Percentiles rank a stretch among this genome's conserved stretches.
These are phyloP conservation scores for Anoplius nigerrimus DNA, from an alignment of 2,888 invertebrate genomes.

Conservation along the genomic window DNA sequence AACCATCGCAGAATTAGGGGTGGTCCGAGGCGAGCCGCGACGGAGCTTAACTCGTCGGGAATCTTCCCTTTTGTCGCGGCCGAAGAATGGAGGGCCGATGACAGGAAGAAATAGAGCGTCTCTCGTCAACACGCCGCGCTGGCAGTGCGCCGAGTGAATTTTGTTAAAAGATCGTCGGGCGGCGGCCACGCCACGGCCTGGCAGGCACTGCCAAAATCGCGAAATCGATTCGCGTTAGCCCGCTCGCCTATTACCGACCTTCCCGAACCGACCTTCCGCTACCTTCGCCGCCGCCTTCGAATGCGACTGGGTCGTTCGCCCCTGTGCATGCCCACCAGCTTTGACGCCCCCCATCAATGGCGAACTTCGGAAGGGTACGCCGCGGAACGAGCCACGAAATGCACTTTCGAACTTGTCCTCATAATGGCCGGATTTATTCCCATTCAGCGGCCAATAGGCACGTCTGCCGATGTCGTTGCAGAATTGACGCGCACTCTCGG, in stretches of 20 bases:
- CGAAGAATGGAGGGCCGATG: slow-evolving; percentile 18
- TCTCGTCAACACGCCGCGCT: slow-evolving; percentile 43
- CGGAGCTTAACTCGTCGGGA: too few species aligned
- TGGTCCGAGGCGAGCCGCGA: too few species aligned
- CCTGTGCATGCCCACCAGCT: too few species aligned
- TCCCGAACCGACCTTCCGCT: too few species aligned
- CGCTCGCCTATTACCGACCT: background rate
- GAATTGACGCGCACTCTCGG: slow-evolving; percentile 34
- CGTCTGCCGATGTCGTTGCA: slow-evolving; percentile 46
- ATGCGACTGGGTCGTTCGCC: too few species aligned
- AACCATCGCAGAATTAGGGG: too few species aligned
- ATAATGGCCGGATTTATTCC: background rate
- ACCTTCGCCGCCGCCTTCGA: too few species aligned
- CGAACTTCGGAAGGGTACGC: too few species aligned
- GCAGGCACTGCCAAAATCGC: background rate
- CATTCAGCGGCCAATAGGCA: slow-evolving; percentile 33
- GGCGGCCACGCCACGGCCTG: background rate
- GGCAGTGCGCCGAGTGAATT: slow-evolving; percentile 35
- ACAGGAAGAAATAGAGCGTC: slow-evolving; percentile 23
- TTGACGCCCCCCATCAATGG: too few species aligned
- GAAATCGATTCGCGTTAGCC: background rate
- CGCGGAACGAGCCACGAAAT: too few species aligned
- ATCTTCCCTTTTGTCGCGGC: too few species aligned
- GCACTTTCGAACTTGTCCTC: too few species aligned
- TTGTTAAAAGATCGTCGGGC: background rate